Base-by-base conservation (phyloP, 2,797 vertebrate species). In the Silurus lanzhouensis region DNA sequence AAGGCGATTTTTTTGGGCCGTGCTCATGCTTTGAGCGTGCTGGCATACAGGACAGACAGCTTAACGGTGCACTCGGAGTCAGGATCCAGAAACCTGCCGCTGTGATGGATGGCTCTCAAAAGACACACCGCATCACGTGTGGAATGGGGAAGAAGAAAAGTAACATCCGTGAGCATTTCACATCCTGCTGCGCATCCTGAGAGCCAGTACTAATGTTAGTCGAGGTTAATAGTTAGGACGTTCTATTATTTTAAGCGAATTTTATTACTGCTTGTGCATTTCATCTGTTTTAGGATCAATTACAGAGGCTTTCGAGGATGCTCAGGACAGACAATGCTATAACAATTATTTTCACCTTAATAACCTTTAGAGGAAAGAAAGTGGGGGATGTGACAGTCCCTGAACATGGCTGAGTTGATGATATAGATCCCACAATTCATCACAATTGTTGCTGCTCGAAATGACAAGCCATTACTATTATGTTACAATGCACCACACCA, bases 41-140 rank as follows among this genome's bases (percentile, higher is more conserved):
- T 74, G 25, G 61, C 63, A 52, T 66, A 25, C 61, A 76, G 70
- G 66, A 17, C 66, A 44, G 67, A 81, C 58, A 82, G 64, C 81
- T 86, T 86, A 83, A 79, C 25, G 20, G 75, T 79, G 57, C 78
- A 83, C 81, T 57, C 55, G 38, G 63, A 85, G 75, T 70, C 79
- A 74, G 70, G 22, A 38, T 46, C 78, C 86, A 84, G 57, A 81
- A 71, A 57, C 48, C 31, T 87, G 87, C 72, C 84, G 76, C 44
- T 22, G 72, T 86, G 87, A 90, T 84, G 61, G 44, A 87, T 84
- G 79, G 57, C 68, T 66, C 82, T 44, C 78, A 84, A 71, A 58
- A 66, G 52, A 66, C 60, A 68, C 55, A 60, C n/a, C 20, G 31
- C 25, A 72, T 85, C 76, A 63, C 27, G 64, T 27, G 61, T 61